Evolutionary conservation across 2,797 vertebrate genomes (phyloP), one percentile per base, ranked within the genome.

Genomic region (Erpetoichthys calabaricus): DNA sequence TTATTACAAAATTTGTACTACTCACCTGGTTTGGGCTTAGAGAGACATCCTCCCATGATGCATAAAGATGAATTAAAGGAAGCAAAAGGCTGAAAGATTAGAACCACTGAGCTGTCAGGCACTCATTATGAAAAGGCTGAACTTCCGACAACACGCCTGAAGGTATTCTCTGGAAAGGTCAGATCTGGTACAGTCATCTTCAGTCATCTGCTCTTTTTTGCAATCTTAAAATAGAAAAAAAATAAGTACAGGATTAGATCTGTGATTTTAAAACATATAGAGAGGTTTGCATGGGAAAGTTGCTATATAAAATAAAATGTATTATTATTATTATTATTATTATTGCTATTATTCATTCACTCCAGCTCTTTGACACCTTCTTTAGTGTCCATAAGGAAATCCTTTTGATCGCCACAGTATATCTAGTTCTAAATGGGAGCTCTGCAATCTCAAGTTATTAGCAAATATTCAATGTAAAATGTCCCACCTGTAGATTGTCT

Each of bases 41-140:
- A 93, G 83, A 95, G 89, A 73, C 92, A 95, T 84, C 91, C 86
- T 73, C 92, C 92, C 92, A 95, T 95, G 85, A 68, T 73, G 83
- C 69, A 74, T 75, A 68, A 70, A 58, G 68, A 64, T 60, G 67
- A 65, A 69, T 63, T 64, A 68, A 68, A 70, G 69, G 70, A 65
- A 69, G 61, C 53, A 54, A 54, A 43, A 7, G 54, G 72, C 78
- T 73, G 70, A 70, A 66, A 68, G 57, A 66, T 63, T 61, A 67
- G 62, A 67, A 65, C 66, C 62, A 52, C 60, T 57, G 68, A 45
- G 45, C n/a, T 62, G 68, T 80, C 75, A 80, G 71, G 76, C 73
- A 64, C 62, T 70, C 3, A 57, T 66, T 62, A 63, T 65, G 62
- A 70, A 68, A 70, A 63, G 65, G 67, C 64, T 68, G 64, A 62